Base-by-base conservation (phyloP, 2,888 invertebrate genomes). In the Catocala nupta region DNA sequence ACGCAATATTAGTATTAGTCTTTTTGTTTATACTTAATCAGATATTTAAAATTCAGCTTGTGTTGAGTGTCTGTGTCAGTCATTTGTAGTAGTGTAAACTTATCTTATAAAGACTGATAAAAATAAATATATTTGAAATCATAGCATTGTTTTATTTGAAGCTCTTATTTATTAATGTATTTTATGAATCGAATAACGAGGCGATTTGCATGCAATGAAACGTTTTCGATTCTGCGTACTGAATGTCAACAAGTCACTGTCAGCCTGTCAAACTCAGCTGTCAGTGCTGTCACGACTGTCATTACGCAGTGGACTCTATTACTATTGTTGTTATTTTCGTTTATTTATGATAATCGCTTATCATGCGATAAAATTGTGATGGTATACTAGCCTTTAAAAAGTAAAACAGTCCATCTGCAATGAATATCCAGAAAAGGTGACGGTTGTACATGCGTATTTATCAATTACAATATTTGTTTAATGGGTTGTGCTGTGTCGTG, bases 401-500 rank as follows among this genome's bases (percentile, higher is more conserved):
- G 39, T 42, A 60, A 13, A 52, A 63, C 16, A 67, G 52, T 59
- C 6, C 36, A 60, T 71, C 67, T 72, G 76, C 68, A 76, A 86
- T 87, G 88, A 73, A 71, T 71, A 55, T 70, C 25, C 71, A 56
- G 60, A 68, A 59, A 59, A 78, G 83, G 85, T 86, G 85, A 84
- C 83, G 76, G 75, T 72, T 69, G 69, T 64, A 65, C 68, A 77
- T 51, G 67, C 60, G 65, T 64, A 65, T 65, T 58, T 68, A 68
- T 68, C 62, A 68, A 65, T 59, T 59, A 55, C 55, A 68, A 72
- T 78, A 68, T 59, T 76, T 72, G 63, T 89, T 92, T 89, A 80
- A 94, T 94, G 94, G 94, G 94, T 89, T 93, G 94, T 85, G 88
- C 86, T 67, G 88, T 89, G 81, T 92, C 94, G 66, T 90, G 90